phyloP scores from a whole-genome alignment of 2,113 vertebrate genomes.

The Chrysochloris asiatica region DNA sequence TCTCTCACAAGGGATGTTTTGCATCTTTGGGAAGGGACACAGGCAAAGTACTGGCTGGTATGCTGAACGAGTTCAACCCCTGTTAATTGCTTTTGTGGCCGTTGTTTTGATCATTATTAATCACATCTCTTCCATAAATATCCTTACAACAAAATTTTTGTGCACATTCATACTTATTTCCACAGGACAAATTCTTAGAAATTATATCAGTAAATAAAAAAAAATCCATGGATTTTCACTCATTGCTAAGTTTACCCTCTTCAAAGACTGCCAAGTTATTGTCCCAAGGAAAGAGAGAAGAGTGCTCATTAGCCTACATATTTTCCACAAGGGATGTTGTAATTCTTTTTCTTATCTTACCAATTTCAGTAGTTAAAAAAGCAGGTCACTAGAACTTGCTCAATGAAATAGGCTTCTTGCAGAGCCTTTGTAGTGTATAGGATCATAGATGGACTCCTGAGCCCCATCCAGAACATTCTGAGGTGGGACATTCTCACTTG shows the following conservation, averaged over 20 bases:
- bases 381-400: too few relatives aligned
- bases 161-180: not conserved
- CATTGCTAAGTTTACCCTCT: not conserved
- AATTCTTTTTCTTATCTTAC: not conserved
- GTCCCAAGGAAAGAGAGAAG: not conserved
- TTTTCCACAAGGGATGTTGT: not conserved
- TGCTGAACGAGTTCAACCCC: not conserved
- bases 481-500: too few relatives aligned
- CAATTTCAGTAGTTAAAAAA: not conserved
- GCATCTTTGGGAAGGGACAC: not conserved
- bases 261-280: not conserved
- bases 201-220: not conserved
- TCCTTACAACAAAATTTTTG: not conserved
- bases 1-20: fast-evolving
- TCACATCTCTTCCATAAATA: not conserved
- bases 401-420: too few relatives aligned
- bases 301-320: not conserved
- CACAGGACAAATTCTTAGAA: not conserved
- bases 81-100: not conserved
- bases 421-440: too few relatives aligned
- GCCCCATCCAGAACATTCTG: too few relatives aligned
- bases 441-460: too few relatives aligned
- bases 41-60: not conserved
- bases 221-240: not conserved
- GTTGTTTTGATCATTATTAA: not conserved